Evolutionary conservation across 2,113 vertebrate species (phyloP), one percentile per base, ranked within the genome.

Genomic region (Rutilus rutilus): DNA sequence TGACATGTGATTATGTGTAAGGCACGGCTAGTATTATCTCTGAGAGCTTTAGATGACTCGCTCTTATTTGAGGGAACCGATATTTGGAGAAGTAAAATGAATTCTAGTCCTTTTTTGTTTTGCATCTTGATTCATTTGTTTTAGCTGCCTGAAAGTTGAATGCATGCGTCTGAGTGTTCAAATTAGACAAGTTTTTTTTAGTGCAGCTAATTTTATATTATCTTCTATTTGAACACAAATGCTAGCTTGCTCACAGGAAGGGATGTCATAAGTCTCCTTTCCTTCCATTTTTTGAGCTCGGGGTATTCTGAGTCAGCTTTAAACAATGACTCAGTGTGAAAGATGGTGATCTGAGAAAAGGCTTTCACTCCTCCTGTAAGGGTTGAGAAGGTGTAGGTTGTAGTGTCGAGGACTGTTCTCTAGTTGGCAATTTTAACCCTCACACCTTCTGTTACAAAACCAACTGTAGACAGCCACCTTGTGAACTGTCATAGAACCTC

Each of bases 191-290:
- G n/a, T 84, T 92, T 91, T 92, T 92, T 89, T 92, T 71, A 88
- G 88, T 86, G 85, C 47, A 45, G 87, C 90, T 90, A 89, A 90
- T 89, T 92, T 90, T 91, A 89, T 84, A 89, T 45, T 21, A n/a
- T 77, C 52, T 47, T 77, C 73, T 36, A 25, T 89, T 86, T 82
- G 75, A 54, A 83, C 88, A 81, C 83, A 86, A 82, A 90, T 83
- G 80, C 62, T 74, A 71, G 85, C 30, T 89, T 84, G 82, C 87
- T 88, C 87, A 91, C 90, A 94, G 94, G 94, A 93, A 91, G 59
- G 92, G 90, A 94, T 86, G 87, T 89, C 82, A 92, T 83, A 27
- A 30, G 6, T 45, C 36, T 42, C 10, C 17, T 57, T 83, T 85
- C 62, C 65, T 82, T 80, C 78, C 2, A 39, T 71, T 42, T 42